Conservation (phyloP, 2,888 invertebrate genomes). For the Synanthedon vespiformis region DNA sequence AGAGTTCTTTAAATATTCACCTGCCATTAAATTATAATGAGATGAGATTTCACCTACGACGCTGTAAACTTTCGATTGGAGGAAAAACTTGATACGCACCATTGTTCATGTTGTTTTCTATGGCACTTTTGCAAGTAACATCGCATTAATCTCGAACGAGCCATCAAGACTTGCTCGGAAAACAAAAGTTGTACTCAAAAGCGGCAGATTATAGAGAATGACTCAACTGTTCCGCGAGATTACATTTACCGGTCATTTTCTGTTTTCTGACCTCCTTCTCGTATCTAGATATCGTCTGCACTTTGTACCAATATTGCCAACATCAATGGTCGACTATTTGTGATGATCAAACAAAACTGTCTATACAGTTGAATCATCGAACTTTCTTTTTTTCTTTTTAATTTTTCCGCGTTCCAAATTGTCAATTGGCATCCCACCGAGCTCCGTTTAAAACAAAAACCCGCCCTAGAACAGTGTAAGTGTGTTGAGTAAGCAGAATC, state of each 20-base stretch:
- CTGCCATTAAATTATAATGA: background rate
- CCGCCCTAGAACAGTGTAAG: conserved; percentile 36
- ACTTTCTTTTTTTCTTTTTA: background rate
- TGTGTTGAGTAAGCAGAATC: conserved; percentile 52
- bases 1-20: background rate
- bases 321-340: no score
- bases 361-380: background rate
- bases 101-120: background rate
- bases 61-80: background rate
- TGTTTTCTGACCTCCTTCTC: background rate
- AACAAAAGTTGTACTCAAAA: background rate
- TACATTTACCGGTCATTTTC: background rate
- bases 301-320: background rate
- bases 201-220: background rate
- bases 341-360: background rate
- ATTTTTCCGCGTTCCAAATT: background rate
- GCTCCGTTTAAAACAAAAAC: conserved; percentile 50
- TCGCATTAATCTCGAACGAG: background rate
- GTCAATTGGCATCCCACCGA: conserved; percentile 19
- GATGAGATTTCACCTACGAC: background rate
- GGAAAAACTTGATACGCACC: background rate
- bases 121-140: background rate
- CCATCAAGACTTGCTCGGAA: background rate
- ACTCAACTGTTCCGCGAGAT: background rate
- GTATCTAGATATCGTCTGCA: background rate